Percentiles rank a stretch among this genome's conserved stretches.
These are phyloP conservation scores for Silurus meridionalis DNA, from an alignment of 2,113 vertebrate genomes.

Conservation along the genomic window DNA sequence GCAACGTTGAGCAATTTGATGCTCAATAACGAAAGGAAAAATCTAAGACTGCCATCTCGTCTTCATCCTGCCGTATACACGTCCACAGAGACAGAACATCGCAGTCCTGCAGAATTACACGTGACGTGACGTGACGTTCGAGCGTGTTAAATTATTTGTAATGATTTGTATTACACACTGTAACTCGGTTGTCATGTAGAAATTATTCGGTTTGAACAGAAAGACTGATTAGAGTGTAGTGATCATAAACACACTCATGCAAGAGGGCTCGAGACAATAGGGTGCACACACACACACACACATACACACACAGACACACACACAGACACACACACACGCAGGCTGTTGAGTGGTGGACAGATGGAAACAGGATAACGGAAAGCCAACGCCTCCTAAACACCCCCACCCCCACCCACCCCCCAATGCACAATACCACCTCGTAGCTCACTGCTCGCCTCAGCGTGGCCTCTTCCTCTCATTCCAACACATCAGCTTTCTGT, in stretches of 20 bases:
- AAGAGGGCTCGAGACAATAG: neutral
- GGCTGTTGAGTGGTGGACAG: slow-evolving; percentile 13
- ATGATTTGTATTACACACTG: neutral
- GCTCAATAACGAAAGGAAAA: neutral
- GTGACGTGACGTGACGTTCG: neutral
- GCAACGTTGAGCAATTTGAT: neutral
- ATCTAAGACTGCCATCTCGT: neutral
- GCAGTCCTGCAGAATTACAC: neutral
- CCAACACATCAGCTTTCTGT: slow-evolving; percentile 30
- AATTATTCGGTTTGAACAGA: neutral
- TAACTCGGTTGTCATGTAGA: neutral
- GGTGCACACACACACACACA: slow-evolving; percentile 30
- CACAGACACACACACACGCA: slow-evolving; percentile 33
- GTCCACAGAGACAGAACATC: no score
- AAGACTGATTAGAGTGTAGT: neutral
- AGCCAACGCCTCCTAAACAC: neutral
- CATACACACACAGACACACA: neutral
- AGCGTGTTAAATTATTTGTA: neutral
- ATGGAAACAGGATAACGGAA: slow-evolving; percentile 40
- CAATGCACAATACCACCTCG: slow-evolving; percentile 20
- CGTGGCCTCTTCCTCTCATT: slow-evolving; percentile 39
- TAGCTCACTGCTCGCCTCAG: slow-evolving; percentile 28
- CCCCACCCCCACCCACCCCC: slow-evolving; percentile 10
- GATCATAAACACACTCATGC: neutral
- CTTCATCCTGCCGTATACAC: neutral